Evolutionary conservation across 2,113 vertebrate genomes (phyloP), one percentile per base, ranked within the genome.

Genomic region (mouse (Mus musculus)): DNA sequence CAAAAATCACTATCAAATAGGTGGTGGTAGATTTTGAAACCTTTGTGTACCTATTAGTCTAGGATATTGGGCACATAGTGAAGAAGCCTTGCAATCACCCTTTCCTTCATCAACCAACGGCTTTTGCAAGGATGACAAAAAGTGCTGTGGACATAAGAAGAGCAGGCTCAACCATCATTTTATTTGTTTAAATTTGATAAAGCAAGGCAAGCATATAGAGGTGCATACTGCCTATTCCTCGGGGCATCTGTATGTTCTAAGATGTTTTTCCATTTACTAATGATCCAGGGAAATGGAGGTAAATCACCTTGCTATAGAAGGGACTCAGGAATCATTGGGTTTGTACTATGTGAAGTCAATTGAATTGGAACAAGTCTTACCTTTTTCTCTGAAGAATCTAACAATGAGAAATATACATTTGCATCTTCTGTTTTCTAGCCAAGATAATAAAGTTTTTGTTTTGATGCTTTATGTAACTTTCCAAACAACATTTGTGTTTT

Each of bases 291-390:
- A 98, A 96, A 71, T 13, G 26, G 63, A 28, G 10, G 17, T 82
- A 20, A 91, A 49, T 80, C 33, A 91, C 90, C 49, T 39, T 54
- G 1, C 7, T 46, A 19, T 28, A 36, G 75, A 65, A 81, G 36
- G 24, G 2, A 54, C 36, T 87, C 39, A 19, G 36, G 78, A 71
- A 36, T 16, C 5, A 36, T 28, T 61, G 30, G 6, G 52, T 90
- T 90, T 77, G 49, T 63, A 8, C 10, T 88, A 19, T n/a, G 0
- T 39, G 54, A 67, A 86, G 67, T 52, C 98, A 97, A 97, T 96
- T 95, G 90, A 86, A 96, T 76, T 96, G 92, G 97, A 61, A 69
- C 42, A 96, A 92, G 80, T 95, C 97, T 97, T 91, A 95, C 67
- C 88, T 95, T 91, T 96, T 95, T 97, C n/a, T 77, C 33, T 89